phyloP scores from a whole-genome alignment of 2,113 vertebrate species.

The Falcunculus frontatus region DNA sequence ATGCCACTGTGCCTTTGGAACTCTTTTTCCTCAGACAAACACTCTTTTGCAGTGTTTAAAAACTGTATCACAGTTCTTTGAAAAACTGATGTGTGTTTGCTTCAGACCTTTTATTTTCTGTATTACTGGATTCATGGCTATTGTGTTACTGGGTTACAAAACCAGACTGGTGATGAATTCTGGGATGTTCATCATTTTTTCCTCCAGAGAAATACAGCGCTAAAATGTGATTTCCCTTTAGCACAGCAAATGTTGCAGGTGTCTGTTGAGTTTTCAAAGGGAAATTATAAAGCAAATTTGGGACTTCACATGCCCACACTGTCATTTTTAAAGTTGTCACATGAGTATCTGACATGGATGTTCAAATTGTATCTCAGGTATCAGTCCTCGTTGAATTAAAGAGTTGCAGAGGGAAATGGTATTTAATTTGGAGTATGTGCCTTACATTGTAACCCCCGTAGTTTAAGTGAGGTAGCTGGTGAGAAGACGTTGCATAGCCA shows the following conservation, averaged over 20 bases:
- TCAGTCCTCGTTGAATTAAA: not conserved
- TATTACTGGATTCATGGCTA: not conserved
- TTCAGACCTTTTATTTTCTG: not conserved
- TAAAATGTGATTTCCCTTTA: not conserved
- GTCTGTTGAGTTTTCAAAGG: not conserved
- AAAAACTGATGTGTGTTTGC: not conserved
- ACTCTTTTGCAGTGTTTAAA: not conserved
- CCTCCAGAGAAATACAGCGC: not conserved
- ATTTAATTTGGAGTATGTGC: not conserved
- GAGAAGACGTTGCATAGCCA: not conserved
- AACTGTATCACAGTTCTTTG: not conserved
- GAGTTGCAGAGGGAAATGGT: not conserved
- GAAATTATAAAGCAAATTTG: not conserved
- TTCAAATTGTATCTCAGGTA: not conserved
- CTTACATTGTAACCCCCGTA: not conserved
- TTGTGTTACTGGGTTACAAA: not conserved
- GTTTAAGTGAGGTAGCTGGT: not conserved
- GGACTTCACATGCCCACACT: not conserved
- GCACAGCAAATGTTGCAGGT: not conserved
- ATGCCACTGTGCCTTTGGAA: not conserved
- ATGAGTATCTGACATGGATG: not conserved
- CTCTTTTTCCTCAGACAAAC: not conserved
- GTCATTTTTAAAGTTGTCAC: not conserved
- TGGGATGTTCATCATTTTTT: not conserved
- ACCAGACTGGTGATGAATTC: not conserved